Conservation (phyloP, 2,888 invertebrate genomes). For the Stomorhina lunata region DNA sequence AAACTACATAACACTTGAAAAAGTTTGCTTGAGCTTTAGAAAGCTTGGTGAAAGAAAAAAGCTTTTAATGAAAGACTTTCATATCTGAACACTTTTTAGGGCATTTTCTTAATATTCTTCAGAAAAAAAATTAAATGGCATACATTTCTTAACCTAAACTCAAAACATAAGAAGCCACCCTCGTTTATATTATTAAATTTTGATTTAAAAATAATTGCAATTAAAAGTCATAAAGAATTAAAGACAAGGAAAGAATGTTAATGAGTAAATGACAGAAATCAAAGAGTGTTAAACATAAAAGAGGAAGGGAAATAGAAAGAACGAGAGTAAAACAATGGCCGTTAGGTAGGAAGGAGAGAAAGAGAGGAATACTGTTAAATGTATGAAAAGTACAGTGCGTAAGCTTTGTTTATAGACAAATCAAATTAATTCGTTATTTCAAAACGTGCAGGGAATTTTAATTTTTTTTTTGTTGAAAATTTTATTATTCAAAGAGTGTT, state of each 20-base stretch:
- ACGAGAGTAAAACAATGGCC: background rate
- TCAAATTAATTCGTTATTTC: background rate
- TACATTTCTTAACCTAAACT: no score
- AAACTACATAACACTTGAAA: no score
- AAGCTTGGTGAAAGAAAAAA: no score
- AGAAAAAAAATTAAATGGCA: no score
- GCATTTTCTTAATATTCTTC: no score
- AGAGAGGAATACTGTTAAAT: background rate
- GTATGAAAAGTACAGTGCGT: conserved; percentile 14
- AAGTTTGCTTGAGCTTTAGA: no score
- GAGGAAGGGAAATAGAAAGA: background rate
- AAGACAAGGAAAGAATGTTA: conserved; percentile 18
- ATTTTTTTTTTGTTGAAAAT: conserved; percentile 17
- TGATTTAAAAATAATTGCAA: conserved; percentile 26
- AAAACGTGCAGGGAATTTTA: conserved; percentile 34
- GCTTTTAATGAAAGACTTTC: no score
- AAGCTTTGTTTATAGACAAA: background rate
- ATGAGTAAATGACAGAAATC: background rate
- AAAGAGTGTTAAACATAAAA: background rate
- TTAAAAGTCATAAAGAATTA: conserved; percentile 39
- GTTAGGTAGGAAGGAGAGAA: background rate
- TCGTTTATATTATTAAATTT: no score
- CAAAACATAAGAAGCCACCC: no score
- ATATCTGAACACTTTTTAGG: no score
- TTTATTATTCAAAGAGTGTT: conserved; percentile 10